Evolutionary conservation across 2,888 invertebrate species (phyloP), one percentile per base, ranked within the genome.

Genomic region (Hyposoter didymator): DNA sequence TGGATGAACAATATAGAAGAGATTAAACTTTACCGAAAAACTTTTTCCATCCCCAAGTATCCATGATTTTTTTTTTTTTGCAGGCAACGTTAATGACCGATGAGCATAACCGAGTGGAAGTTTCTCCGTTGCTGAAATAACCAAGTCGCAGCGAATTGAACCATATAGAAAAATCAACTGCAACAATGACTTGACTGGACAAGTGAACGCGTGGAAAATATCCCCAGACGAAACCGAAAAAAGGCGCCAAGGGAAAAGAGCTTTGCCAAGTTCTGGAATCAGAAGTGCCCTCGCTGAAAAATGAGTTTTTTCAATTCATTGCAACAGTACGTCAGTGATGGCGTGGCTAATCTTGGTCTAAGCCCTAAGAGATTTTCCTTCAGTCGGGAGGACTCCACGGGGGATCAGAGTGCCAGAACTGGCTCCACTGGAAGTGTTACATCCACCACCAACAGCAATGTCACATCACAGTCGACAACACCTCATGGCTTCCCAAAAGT

Each of bases 301-400:
- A 98, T 98, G 98, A 98, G 97, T 95, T 98, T 98, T 95, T 96
- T 98, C 94, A 96, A 97, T 93, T 97, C 97, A 59, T 94, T 98
- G 90, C 97, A 97, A 91, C 97, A 98, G 94, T 97, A 97, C 94
- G 97, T 98, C 93, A 97, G 96, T 91, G 97, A 97, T 94, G 97
- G 97, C 93, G 97, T 98, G 89, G 97, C 97, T 70, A 97, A 96
- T 91, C 94, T 98, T 90, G 96, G 96, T 87, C 94, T 98, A 85
- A 97, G 97, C 89, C 96, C 97, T 81, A 96, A 96, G 88, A 95
- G 97, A 87, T 97, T 95, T 92, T 96, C 97, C 19, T 95, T 97
- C 84, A 95, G 96, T 35, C 95, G 96, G 1, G 96, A 96, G 92
- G 96, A 96, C 88, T 96, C 96, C 55, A 94, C 94, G 52, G 82